Evolutionary conservation across 2,888 invertebrate genomes (phyloP), one percentile per base, ranked within the genome.

Genomic region (Rhagophthalmus giganteus): DNA sequence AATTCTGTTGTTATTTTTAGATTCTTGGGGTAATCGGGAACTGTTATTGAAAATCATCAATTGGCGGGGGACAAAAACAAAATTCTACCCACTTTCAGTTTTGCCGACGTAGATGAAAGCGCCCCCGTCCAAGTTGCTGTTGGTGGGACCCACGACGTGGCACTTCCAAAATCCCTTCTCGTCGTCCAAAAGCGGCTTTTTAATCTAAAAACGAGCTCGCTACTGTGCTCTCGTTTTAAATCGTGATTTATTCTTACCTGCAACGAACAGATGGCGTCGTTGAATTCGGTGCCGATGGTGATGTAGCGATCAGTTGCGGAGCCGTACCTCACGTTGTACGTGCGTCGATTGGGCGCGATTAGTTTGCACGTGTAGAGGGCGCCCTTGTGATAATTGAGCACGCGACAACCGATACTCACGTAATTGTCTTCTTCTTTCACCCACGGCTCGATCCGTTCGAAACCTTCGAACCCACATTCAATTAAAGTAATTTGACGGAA

Each of bases 161-260:
- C 60, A 60, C 33, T 32, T 53, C 60, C 60, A 60, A 12, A 41
- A 27, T 9, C 60, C 60, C 16, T 30, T 48, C 25, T 60, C 60
- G 31, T 35, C 35, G 2, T 38, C 24, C 24, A 44, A 13, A n/a
- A 60, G 12, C 1, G 60, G 60, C 40, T 58, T 58, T 34, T 13
- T 4, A 11, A 57, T 54, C 57, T 57, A 12, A 9, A 39, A 55
- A 20, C 7, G 7, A 20, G 7, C 7, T 20, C 7, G 20, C 3
- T 20, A 5, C 4, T 5, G 7, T 20, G 20, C 7, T 3, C 3
- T 5, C 7, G 3, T 20, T 5, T 5, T 7, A 20, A 20, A 20
- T 3, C 20, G 20, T 20, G 3, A n/a, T n/a, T 27, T 2, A 2
- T 2, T 5, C 13, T 13, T 33, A 33, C 33, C 16, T 33, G 11